Evolutionary conservation across 2,888 invertebrate species (phyloP).

Genomic region (Orchestes rusci): DNA sequence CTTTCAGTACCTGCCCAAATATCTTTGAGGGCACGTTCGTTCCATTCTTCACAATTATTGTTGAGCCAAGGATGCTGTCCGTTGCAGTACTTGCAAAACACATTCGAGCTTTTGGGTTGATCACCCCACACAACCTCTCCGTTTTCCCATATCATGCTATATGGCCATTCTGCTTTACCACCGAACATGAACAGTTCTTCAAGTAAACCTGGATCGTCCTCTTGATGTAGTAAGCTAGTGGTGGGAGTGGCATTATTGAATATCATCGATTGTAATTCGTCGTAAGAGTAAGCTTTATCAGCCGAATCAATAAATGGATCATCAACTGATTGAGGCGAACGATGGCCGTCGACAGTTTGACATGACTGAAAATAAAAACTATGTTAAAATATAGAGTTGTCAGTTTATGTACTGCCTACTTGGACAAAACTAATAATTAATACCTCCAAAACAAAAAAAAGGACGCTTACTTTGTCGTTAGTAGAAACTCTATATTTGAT

Average conservation of each 20-base stretch:
- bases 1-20: slow-evolving; percentile 22
- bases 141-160: background rate
- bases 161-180: no score
- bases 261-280: no score
- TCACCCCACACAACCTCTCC: slow-evolving; percentile 7
- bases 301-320: background rate
- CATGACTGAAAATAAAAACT: slow-evolving; percentile 2
- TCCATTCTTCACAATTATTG: slow-evolving; percentile 2
- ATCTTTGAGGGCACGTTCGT: slow-evolving; percentile 5
- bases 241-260: no score
- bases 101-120: background rate
- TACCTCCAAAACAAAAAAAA: background rate
- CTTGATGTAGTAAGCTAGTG: no score
- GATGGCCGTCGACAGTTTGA: slow-evolving; percentile 5
- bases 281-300: no score
- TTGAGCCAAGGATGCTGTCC: slow-evolving; percentile 7
- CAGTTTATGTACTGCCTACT: no score
- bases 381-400: background rate
- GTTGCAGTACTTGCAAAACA: slow-evolving; percentile 8
- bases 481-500: slow-evolving; percentile 5
- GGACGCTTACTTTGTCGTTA: slow-evolving; percentile 13
- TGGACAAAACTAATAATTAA: slow-evolving; percentile 1
- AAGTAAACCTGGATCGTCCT: no score
- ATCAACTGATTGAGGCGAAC: slow-evolving; percentile 1
- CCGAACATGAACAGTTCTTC: no score